phyloP scores from a whole-genome alignment of 1,140 invertebrate species.

The Heterodera schachtii region DNA sequence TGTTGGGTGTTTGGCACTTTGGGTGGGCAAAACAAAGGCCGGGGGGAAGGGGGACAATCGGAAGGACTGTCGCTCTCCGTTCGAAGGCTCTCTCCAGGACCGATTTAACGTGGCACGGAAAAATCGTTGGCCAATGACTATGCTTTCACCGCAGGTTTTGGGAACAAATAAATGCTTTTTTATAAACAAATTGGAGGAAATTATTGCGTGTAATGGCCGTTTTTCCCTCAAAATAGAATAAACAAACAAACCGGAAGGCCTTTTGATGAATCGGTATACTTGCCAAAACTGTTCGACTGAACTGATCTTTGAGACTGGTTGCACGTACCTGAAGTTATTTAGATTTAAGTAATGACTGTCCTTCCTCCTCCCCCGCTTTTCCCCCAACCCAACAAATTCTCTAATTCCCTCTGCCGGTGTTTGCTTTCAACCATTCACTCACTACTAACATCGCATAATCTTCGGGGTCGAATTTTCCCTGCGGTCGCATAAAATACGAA shows the following conservation, averaged over 20 bases:
- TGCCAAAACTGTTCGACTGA: conserved; percentile 95
- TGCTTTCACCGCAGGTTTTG: conserved; percentile 57
- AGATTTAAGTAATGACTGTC: too few species aligned
- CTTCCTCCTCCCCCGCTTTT: too few species aligned
- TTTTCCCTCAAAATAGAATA: too few species aligned
- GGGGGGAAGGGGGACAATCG: too few species aligned
- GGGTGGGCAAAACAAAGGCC: conserved; percentile 34
- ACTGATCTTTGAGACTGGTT: conserved; percentile 75
- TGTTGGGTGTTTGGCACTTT: conserved; percentile 65
- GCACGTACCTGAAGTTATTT: conserved; percentile 68
- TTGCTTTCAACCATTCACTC: not conserved
- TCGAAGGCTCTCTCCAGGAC: conserved; percentile 58
- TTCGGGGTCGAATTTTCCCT: conserved; percentile 73
- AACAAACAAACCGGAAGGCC: conserved; percentile 73
- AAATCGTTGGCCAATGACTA: conserved; percentile 64
- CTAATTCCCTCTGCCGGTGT: too few species aligned
- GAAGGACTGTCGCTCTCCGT: not conserved
- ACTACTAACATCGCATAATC: conserved; percentile 75
- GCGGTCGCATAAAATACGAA: conserved; percentile 81
- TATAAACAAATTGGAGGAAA: conserved; percentile 34
- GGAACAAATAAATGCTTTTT: not conserved
- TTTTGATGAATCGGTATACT: conserved; percentile 84
- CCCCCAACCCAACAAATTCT: too few species aligned
- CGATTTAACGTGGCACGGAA: conserved; percentile 65
- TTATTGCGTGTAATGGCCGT: conserved; percentile 68